Evolutionary conservation across 2,113 vertebrate genomes (phyloP).

Genomic region (Pandion haliaetus): DNA sequence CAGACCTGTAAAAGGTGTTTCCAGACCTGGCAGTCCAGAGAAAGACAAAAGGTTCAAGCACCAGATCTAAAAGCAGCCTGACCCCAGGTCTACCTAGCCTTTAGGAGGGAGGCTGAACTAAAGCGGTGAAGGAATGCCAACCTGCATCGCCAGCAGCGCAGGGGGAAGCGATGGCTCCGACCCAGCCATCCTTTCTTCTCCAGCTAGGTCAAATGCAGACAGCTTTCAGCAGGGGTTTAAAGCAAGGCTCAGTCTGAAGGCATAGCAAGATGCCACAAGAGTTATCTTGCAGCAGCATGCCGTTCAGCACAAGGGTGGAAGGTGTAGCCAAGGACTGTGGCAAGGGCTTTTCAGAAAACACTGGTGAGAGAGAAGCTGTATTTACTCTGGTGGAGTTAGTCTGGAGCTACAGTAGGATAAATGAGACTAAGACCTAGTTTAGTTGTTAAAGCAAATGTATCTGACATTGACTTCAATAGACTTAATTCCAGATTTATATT

Average conservation of each 20-base stretch:
- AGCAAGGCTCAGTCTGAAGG: neutral
- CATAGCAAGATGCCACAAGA: neutral
- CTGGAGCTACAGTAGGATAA: neutral
- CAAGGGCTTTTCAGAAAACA: neutral
- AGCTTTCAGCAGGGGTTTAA: neutral
- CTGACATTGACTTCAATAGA: conserved; percentile 20
- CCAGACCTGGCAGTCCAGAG: neutral
- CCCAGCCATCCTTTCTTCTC: neutral
- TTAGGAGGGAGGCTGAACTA: neutral
- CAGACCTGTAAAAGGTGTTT: neutral
- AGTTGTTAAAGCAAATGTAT: conserved; percentile 28
- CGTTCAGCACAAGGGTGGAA: neutral
- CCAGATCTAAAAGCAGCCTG: neutral
- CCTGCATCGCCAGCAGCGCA: rapidly evolving
- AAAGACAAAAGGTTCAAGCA: neutral
- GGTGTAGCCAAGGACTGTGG: neutral
- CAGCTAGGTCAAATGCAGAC: neutral
- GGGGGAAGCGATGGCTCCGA: neutral
- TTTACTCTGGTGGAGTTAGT: neutral
- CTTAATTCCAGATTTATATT: conserved; percentile 40
- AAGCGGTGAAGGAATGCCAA: rapidly evolving
- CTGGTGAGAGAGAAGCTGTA: neutral
- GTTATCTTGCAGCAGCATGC: neutral
- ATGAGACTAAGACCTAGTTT: neutral
- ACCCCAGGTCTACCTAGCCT: neutral